Percentiles rank a stretch among this genome's conserved stretches.
phyloP scores from a whole-genome alignment of 2,113 vertebrate genomes.

The Petroica traversi region DNA sequence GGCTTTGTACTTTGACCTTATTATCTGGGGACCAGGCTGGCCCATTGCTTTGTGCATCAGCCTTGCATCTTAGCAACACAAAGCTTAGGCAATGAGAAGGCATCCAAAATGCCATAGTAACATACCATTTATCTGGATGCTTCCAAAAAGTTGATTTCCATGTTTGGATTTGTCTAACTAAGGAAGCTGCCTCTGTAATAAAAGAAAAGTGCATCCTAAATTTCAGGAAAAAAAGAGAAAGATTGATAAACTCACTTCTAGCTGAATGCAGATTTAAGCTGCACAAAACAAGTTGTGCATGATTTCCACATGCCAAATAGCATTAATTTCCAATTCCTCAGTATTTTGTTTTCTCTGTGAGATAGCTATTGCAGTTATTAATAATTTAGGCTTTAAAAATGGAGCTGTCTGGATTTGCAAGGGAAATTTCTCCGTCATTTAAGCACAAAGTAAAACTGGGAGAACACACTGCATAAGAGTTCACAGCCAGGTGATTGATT shows the following conservation, averaged over 20 bases:
- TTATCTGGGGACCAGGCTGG: neutral
- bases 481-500: neutral
- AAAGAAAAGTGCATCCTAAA: neutral
- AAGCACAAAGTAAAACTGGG: neutral
- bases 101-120: conserved; percentile 50
- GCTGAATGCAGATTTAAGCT: neutral
- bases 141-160: conserved; percentile 35
- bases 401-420: neutral
- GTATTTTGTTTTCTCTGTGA: neutral
- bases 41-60: conserved; percentile 27
- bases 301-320: neutral
- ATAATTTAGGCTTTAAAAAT: neutral
- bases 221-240: neutral
- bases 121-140: conserved; percentile 9
- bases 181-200: conserved; percentile 15
- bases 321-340: neutral
- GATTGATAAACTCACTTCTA: neutral
- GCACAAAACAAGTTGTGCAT: neutral
- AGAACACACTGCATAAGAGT: neutral
- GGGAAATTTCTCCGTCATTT: neutral
- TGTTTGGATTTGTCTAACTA: neutral
- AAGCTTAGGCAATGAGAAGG: conserved; percentile 34
- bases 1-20: neutral
- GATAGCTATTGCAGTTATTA: neutral
- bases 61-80: conserved; percentile 56